Percentiles rank a stretch among this genome's conserved stretches.
Evolutionary conservation across 2,797 vertebrate species (phyloP).

Genomic region (Toxotes lorentzi): DNA sequence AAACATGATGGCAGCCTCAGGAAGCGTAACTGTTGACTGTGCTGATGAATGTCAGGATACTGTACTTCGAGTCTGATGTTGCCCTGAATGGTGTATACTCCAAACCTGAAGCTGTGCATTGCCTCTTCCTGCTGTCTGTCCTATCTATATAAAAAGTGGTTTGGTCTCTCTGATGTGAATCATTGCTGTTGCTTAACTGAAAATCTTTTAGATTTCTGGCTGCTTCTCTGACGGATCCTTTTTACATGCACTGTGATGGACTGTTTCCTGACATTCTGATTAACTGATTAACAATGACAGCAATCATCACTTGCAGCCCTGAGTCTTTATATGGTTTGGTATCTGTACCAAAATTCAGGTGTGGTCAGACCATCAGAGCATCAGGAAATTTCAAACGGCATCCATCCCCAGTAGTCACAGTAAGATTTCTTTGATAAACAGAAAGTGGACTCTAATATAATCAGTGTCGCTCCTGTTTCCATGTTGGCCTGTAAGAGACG

Average conservation of each 20-base stretch:
- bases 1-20: not conserved
- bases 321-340: not conserved
- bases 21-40: not conserved
- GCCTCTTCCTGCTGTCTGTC: not conserved
- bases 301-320: too few species aligned
- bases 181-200: too few species aligned
- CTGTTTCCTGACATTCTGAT: not conserved
- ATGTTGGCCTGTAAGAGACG: not conserved
- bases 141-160: too few species aligned
- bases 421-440: not conserved
- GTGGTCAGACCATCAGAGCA: not conserved
- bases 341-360: not conserved
- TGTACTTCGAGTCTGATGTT: not conserved
- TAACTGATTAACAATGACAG: not conserved
- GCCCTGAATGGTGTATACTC: not conserved
- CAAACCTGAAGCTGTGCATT: not conserved
- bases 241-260: not conserved
- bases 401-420: not conserved
- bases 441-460: not conserved
- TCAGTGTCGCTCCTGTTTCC: constrained; percentile 4
- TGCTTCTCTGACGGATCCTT: not conserved
- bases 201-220: too few species aligned
- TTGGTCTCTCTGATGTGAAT: too few species aligned
- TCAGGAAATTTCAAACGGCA: not conserved
- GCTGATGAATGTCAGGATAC: not conserved